These are phyloP conservation scores for Ylistrum balloti DNA, from an alignment of 1,140 invertebrate species.

Conservation along the genomic window DNA sequence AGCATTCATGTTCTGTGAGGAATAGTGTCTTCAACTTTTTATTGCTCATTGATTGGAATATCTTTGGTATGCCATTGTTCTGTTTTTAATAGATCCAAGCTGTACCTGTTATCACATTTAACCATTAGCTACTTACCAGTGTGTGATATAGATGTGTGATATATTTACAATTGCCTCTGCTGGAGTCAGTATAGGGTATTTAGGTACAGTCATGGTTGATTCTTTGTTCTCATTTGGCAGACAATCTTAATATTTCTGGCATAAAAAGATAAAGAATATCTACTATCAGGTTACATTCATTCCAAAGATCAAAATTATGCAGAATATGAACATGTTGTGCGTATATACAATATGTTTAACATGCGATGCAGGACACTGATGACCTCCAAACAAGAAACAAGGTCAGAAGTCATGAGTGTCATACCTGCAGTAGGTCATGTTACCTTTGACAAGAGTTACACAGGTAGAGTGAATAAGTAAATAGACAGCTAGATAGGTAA, in stretches of 20 bases:
- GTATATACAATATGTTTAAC: slow-evolving; percentile 29
- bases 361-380: neutral
- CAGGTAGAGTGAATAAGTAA: slow-evolving; percentile 32
- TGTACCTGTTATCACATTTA: neutral
- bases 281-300: neutral
- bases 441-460: slow-evolving; percentile 7
- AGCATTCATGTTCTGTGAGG: neutral
- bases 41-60: neutral
- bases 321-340: neutral
- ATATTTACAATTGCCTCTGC: neutral
- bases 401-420: slow-evolving; percentile 1
- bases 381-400: neutral
- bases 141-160: neutral
- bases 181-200: neutral
- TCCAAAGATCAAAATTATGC: neutral
- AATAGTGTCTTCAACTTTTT: neutral
- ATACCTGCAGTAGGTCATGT: slow-evolving; percentile 1
- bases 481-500: neutral
- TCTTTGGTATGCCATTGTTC: neutral
- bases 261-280: slow-evolving; percentile 24
- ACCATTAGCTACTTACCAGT: neutral
- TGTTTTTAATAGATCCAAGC: neutral
- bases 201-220: neutral
- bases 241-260: neutral
- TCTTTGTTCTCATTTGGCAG: slow-evolving; percentile 9